Percentiles rank a stretch among this genome's conserved stretches.
Evolutionary conservation across 2,797 vertebrate species (phyloP).

Genomic region (Phoxinus dragarum): DNA sequence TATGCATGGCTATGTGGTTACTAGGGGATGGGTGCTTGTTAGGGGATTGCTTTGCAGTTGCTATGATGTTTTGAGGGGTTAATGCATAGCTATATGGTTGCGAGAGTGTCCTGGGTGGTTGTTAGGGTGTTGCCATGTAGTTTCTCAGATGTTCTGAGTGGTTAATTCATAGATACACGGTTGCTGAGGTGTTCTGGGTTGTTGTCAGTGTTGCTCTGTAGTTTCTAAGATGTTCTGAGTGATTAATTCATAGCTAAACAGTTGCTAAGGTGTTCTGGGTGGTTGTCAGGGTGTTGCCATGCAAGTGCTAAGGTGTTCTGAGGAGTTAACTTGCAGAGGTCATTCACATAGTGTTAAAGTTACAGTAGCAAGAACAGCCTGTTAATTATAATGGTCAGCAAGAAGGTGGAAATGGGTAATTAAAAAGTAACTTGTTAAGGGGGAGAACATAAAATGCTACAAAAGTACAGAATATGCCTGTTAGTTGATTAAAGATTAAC

Average conservation of each 20-base stretch:
- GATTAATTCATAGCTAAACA: too few species aligned
- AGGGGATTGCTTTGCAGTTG: neutral
- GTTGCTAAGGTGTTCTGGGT: neutral
- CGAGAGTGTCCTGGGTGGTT: too few species aligned
- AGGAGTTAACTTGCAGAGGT: neutral
- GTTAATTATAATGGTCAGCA: neutral
- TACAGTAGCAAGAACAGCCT: too few species aligned
- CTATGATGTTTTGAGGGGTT: neutral
- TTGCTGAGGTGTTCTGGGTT: neutral
- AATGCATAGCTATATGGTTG: neutral
- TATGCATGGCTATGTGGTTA: neutral
- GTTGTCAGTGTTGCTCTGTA: neutral
- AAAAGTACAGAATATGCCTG: neutral
- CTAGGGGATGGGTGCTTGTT: neutral
- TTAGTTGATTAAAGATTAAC: constrained; percentile 13
- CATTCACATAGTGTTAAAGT: neutral
- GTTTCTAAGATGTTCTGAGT: neutral
- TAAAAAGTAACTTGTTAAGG: neutral
- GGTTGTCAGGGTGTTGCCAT: neutral
- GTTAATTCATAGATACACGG: neutral
- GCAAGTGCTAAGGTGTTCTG: neutral
- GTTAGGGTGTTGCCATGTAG: too few species aligned
- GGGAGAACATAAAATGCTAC: neutral
- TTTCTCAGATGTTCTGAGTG: neutral
- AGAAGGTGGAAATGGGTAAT: neutral